Evolutionary conservation across 2,113 vertebrate species (phyloP).

Genomic region (Mobula birostris): DNA sequence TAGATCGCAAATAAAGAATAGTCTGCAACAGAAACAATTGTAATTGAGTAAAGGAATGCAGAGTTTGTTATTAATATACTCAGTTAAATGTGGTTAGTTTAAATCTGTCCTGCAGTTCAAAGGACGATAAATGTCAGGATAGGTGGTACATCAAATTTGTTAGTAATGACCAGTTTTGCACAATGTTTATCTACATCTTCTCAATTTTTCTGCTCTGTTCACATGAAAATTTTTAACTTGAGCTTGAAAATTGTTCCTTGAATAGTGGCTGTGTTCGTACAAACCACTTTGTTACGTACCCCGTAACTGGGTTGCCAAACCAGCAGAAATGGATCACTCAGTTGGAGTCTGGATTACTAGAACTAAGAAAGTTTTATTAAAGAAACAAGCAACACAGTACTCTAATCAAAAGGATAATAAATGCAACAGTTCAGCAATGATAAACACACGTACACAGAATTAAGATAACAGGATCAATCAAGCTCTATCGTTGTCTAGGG

Average conservation of each 20-base stretch:
- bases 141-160: not conserved
- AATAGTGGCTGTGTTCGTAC: not conserved
- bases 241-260: not conserved
- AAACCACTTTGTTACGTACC: not conserved
- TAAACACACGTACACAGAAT: too few species aligned
- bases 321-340: too few species aligned
- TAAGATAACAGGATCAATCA: too few species aligned
- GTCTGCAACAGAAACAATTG: not conserved
- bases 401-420: too few species aligned
- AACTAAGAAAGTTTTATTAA: too few species aligned
- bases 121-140: not conserved
- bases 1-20: not conserved
- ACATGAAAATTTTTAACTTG: not conserved
- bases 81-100: not conserved
- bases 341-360: too few species aligned
- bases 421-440: too few species aligned
- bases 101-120: not conserved
- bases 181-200: not conserved
- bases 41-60: not conserved
- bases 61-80: not conserved
- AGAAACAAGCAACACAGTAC: too few species aligned
- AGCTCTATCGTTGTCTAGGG: too few species aligned
- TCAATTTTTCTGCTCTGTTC: not conserved
- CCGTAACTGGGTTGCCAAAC: too few species aligned
- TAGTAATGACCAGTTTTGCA: too few species aligned